A percentile compares a stretch with the other conserved stretches of the same genome.
Conservation (phyloP, 1,140 invertebrate genomes). For the Bombus difficillimus region DNA sequence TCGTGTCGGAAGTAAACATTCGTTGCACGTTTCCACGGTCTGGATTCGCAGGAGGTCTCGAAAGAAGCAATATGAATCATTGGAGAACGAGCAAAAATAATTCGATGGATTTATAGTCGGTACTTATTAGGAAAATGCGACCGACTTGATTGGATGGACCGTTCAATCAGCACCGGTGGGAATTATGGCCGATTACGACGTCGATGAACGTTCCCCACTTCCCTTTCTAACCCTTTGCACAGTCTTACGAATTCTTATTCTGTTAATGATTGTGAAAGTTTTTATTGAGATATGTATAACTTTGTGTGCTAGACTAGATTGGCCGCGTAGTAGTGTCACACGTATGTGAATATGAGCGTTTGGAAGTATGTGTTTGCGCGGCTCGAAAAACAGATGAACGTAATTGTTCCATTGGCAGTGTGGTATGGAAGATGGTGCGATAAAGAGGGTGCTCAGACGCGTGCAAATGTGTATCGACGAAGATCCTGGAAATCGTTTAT, state of each 20-base stretch:
- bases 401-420: no score
- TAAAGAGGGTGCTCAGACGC: no score
- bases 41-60: slow-evolving; percentile 40
- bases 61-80: slow-evolving; percentile 50
- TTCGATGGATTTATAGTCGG: slow-evolving; percentile 50
- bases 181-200: background rate
- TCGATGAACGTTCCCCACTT: background rate
- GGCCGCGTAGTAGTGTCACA: no score
- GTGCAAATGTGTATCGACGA: no score
- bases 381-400: no score
- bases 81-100: slow-evolving; percentile 26
- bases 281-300: no score
- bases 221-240: background rate
- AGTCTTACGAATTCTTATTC: background rate
- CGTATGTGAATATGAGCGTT: no score
- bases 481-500: no score
- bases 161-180: slow-evolving; percentile 25
- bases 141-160: background rate
- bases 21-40: slow-evolving; percentile 38
- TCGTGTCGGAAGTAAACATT: slow-evolving; percentile 9
- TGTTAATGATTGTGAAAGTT: background rate
- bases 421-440: no score
- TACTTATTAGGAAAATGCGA: slow-evolving; percentile 44
- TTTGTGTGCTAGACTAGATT: no score
- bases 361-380: no score